Base-by-base conservation (phyloP, 2,797 vertebrate genomes). In the Coregonus ussuriensis region DNA sequence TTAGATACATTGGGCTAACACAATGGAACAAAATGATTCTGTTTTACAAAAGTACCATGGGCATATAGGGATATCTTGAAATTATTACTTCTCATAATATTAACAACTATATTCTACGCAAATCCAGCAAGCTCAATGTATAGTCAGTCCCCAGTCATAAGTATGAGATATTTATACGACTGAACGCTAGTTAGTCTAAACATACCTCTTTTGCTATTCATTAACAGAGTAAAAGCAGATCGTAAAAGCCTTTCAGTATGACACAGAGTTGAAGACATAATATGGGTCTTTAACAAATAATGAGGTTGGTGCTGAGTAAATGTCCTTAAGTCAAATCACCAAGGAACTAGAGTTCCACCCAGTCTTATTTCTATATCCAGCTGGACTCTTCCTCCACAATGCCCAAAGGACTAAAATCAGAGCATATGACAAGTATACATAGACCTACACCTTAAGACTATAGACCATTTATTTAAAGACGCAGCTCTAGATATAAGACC, bases 291-390 rank as follows among this genome's bases (percentile, higher is more conserved):
- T 13, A 75, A 66, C 15, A 47, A 80, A 82, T 74, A 79, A 79
- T 66, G 51, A 54, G 14, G 11, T 59, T 76, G 3, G 13, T 3
- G 33, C 9, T 63, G 71, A 25, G 25, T 25, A 25, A 25, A 25
- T 25, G 25, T 25, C 25, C 25, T 25, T 25, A 25, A 74, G 54
- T 0, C 71, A 70, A 78, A 72, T 69, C 18, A 67, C 16, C 31
- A 7, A n/a, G 72, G 69, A 76, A 69, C 79, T 79, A n/a, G 16
- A 6, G 37, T 18, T 71, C 75, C 77, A 78, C 68, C 82, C 76
- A 33, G 25, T 78, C 62, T 0, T 29, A 51, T 75, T 69, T 66
- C 33, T 74, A 54, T 62, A 37, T n/a, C 56, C 29, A 71, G 70
- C 21, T 53, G 70, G 51, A 66, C 7, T 14, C 66, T 66, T 37